Percentiles rank a stretch among this genome's conserved stretches.
phyloP scores from a whole-genome alignment of 2,113 vertebrate species.

The Oreotragus oreotragus region DNA sequence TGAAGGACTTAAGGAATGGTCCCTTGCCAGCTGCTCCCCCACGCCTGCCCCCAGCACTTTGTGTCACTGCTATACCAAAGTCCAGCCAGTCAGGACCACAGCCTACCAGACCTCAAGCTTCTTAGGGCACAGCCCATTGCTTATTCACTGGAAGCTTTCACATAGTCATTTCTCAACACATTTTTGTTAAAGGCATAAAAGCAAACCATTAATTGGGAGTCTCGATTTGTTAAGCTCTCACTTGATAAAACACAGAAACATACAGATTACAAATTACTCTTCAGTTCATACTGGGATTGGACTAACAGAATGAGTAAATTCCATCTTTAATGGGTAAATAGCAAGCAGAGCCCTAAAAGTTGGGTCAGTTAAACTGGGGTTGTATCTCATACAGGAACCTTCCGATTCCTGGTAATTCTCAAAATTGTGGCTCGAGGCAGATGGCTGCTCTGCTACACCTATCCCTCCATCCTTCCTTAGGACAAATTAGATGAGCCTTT shows the following conservation, averaged over 20 bases:
- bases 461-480: background rate
- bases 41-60: fast-evolving
- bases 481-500: slow-evolving; percentile 41
- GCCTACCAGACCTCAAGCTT: background rate
- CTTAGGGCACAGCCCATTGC: background rate
- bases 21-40: background rate
- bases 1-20: background rate
- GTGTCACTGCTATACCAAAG: background rate
- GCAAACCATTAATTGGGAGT: background rate
- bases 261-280: background rate
- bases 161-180: background rate
- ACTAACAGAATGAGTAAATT: background rate
- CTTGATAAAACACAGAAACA: slow-evolving; percentile 7
- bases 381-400: background rate
- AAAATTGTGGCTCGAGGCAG: slow-evolving; percentile 23
- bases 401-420: background rate
- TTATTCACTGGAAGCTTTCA: background rate
- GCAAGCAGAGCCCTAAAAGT: slow-evolving; percentile 17
- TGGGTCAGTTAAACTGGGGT: background rate
- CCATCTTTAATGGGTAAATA: background rate
- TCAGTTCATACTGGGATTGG: background rate
- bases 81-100: background rate
- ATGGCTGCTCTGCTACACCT: background rate
- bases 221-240: background rate
- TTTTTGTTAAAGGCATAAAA: background rate